A percentile compares a stretch with the other conserved stretches of the same genome.
phyloP scores from a whole-genome alignment of 1,140 invertebrate species.

The Cherax destructor region DNA sequence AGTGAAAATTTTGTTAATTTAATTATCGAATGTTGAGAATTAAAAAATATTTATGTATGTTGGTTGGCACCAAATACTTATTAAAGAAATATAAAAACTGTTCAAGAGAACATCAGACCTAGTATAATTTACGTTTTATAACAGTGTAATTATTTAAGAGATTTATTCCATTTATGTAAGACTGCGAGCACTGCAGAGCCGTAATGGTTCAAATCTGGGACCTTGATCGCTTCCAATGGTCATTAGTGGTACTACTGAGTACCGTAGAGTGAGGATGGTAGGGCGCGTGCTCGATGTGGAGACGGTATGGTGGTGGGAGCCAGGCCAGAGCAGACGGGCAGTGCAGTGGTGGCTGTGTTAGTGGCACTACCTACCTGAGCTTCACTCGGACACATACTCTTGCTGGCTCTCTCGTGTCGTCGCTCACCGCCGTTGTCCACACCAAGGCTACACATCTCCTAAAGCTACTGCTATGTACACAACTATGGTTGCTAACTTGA shows the following conservation, averaged over 20 bases:
- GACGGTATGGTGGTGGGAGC: neutral
- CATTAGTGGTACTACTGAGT: neutral
- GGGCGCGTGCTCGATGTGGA: neutral
- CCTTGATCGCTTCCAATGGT: neutral
- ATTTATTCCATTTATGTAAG: neutral
- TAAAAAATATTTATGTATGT: no score
- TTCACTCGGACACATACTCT: neutral
- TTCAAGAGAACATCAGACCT: neutral
- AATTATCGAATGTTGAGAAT: no score
- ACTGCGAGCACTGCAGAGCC: neutral
- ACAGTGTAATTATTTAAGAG: neutral
- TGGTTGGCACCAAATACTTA: no score
- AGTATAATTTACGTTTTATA: neutral
- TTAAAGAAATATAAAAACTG: no score
- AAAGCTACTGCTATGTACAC: neutral
- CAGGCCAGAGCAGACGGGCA: neutral
- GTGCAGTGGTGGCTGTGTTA: neutral
- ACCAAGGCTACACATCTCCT: no score
- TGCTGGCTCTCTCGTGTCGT: neutral
- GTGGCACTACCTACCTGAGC: neutral
- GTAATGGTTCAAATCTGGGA: neutral
- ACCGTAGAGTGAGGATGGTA: neutral
- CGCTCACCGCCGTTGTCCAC: neutral
- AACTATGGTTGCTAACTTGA: neutral
- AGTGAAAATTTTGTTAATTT: no score